A percentile compares a stretch with the other conserved stretches of the same genome.
phyloP scores from a whole-genome alignment of 2,797 vertebrate species.

The Acomys russatus region DNA sequence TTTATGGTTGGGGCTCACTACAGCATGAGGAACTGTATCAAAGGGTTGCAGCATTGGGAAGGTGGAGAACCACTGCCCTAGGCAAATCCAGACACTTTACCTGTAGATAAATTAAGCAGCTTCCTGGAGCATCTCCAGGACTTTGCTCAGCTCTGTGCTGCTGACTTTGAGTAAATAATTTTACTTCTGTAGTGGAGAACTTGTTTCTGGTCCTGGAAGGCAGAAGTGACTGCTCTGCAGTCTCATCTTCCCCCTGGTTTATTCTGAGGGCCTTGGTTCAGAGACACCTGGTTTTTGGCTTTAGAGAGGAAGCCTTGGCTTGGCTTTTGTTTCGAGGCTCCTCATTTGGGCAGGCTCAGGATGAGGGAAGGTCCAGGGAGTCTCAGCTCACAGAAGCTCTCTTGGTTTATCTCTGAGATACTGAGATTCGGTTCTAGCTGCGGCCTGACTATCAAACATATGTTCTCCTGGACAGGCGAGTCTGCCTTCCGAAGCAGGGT shows the following conservation, averaged over 20 bases:
- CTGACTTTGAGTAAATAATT: background rate
- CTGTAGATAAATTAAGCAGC: background rate
- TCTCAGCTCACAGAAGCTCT: background rate
- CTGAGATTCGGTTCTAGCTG: background rate
- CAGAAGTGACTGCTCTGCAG: background rate
- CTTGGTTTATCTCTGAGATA: background rate
- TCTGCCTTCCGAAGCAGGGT: background rate
- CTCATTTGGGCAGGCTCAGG: background rate
- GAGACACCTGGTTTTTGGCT: background rate
- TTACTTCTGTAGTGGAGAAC: background rate
- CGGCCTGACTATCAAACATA: background rate
- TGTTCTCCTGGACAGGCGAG: background rate
- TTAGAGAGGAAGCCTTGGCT: background rate
- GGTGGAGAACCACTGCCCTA: no score
- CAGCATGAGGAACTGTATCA: no score
- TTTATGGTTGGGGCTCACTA: no score
- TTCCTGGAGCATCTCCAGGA: background rate
- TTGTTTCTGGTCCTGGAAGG: background rate
- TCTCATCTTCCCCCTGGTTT: background rate
- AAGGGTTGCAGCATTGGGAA: no score
- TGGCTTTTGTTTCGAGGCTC: background rate
- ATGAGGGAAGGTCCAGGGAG: background rate
- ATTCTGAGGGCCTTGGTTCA: background rate
- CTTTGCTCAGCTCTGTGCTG: background rate
- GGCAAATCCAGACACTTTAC: background rate